Evolutionary conservation across 1,140 invertebrate genomes (phyloP).

Genomic region (Eueides isabella): DNA sequence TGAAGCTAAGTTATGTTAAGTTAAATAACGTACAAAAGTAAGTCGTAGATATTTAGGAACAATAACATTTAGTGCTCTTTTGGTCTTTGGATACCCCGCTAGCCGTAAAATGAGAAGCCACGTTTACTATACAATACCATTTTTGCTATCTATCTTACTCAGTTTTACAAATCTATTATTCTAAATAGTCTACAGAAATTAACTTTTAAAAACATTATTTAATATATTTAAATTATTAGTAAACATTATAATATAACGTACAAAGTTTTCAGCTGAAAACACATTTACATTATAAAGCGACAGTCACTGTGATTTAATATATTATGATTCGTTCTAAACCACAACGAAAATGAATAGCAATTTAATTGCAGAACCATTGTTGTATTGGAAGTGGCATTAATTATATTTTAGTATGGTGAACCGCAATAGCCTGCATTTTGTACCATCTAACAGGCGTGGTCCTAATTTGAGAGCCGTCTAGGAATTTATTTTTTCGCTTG

Average conservation of each 20-base stretch:
- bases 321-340: slow-evolving; percentile 4
- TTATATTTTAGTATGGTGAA: slow-evolving; percentile 3
- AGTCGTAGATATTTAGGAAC: too few species aligned
- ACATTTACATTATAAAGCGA: slow-evolving; percentile 2
- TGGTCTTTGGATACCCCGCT: too few species aligned
- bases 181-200: too few species aligned
- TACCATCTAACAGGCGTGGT: slow-evolving; percentile 46
- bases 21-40: too few species aligned
- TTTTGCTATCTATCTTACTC: too few species aligned
- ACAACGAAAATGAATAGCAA: slow-evolving; percentile 8
- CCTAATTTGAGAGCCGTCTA: slow-evolving; percentile 57
- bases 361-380: neutral
- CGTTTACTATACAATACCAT: too few species aligned
- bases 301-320: neutral
- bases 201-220: too few species aligned
- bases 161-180: too few species aligned
- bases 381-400: slow-evolving; percentile 7
- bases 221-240: too few species aligned
- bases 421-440: slow-evolving; percentile 16
- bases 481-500: slow-evolving; percentile 54
- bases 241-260: neutral
- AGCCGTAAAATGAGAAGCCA: too few species aligned
- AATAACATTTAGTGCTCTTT: too few species aligned
- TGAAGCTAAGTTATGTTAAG: too few species aligned
- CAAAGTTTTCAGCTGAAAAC: neutral